phyloP scores from a whole-genome alignment of 1,140 invertebrate genomes.

The Lepidurus arcticus region DNA sequence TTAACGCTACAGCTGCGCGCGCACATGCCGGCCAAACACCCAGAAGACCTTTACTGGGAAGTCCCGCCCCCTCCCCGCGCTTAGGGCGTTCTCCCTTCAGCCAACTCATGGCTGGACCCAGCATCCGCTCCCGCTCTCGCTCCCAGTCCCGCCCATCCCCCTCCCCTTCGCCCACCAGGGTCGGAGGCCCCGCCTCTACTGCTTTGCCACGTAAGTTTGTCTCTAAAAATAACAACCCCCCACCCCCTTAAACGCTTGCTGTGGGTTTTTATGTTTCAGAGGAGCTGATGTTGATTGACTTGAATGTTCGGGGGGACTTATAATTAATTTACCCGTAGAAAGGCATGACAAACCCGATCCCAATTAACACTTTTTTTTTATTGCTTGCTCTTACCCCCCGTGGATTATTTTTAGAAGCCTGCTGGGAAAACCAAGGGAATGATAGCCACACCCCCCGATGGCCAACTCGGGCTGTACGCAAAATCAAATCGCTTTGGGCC shows the following conservation, averaged over 20 bases:
- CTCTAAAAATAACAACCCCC: not conserved
- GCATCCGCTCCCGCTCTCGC: conserved; percentile 24
- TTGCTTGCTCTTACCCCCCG: not conserved
- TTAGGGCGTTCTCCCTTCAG: conserved; percentile 29
- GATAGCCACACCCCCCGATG: conserved; percentile 48
- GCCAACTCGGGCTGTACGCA: conserved; percentile 70
- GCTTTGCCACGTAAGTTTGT: conserved; percentile 15
- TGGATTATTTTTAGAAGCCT: conserved; percentile 18
- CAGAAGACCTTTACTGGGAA: conserved; percentile 17
- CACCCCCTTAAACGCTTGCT: not conserved
- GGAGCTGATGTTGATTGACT: not conserved
- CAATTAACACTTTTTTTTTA: conserved; percentile 26
- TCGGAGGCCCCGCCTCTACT: conserved; percentile 29
- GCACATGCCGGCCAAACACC: not conserved
- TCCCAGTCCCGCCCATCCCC: conserved; percentile 31
- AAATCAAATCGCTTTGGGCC: conserved; percentile 78
- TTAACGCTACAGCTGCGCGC: conserved; percentile 6
- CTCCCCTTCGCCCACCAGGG: conserved; percentile 6
- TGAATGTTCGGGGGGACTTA: not conserved
- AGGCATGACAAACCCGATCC: conserved; percentile 29
- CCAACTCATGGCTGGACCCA: not conserved
- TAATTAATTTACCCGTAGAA: not conserved
- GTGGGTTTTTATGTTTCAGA: not conserved
- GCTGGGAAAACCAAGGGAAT: conserved; percentile 8
- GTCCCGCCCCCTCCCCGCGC: conserved; percentile 31